These are phyloP conservation scores for Rhopalosiphum maidis DNA, from an alignment of 1,140 invertebrate species.

Conservation along the genomic window DNA sequence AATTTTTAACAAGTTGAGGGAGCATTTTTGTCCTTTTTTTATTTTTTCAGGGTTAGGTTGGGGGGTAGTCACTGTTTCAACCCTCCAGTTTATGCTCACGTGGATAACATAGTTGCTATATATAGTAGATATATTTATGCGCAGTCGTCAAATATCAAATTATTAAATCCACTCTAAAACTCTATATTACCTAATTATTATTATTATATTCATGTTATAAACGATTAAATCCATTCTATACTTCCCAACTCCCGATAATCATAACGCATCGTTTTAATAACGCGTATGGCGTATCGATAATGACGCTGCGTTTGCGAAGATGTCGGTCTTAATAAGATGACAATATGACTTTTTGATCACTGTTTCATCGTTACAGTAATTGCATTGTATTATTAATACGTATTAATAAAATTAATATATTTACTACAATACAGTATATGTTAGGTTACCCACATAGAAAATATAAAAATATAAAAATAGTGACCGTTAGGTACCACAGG, in stretches of 20 bases:
- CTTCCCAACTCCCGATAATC: not conserved
- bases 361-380: not conserved
- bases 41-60: too few relatives aligned
- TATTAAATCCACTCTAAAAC: not conserved
- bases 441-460: too few relatives aligned
- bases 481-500: not conserved
- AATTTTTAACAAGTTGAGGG: too few relatives aligned
- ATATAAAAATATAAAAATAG: too few relatives aligned
- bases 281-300: not conserved
- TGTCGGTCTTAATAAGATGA: not conserved
- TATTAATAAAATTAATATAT: too few relatives aligned
- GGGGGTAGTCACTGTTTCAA: too few relatives aligned
- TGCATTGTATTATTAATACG: too few relatives aligned
- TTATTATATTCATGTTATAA: not conserved
- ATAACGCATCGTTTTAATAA: not conserved
- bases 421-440: not conserved
- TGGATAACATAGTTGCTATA: too few relatives aligned
- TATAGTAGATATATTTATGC: too few relatives aligned
- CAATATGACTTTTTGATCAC: not conserved
- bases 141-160: too few relatives aligned
- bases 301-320: not conserved
- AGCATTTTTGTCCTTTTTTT: too few relatives aligned
- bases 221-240: not conserved
- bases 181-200: not conserved
- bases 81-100: too few relatives aligned